A percentile compares a stretch with the other conserved stretches of the same genome.
phyloP scores from a whole-genome alignment of 2,113 vertebrate genomes.

The Chamaetylas fuelleborni region DNA sequence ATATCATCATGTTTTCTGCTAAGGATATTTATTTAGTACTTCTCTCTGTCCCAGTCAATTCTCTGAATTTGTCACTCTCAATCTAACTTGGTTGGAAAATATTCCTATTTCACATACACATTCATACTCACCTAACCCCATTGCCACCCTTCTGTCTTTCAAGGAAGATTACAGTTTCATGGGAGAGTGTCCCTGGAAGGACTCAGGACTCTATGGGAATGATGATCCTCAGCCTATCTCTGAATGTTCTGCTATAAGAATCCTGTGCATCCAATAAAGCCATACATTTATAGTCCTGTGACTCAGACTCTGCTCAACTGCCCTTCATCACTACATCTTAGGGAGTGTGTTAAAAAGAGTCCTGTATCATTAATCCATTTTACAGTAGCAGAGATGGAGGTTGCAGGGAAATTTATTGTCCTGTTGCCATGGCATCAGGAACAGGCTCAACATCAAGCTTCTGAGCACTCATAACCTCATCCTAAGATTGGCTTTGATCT shows the following conservation, averaged over 20 bases:
- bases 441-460: background rate
- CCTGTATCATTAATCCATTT: background rate
- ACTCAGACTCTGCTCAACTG: background rate
- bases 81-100: background rate
- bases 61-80: background rate
- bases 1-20: background rate
- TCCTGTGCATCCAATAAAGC: background rate
- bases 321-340: background rate
- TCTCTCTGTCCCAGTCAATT: background rate
- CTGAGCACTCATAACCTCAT: background rate
- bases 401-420: background rate
- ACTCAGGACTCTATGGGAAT: background rate
- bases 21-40: background rate
- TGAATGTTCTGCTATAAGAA: background rate
- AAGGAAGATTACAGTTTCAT: background rate
- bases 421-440: background rate
- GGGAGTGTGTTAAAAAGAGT: background rate
- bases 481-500: background rate
- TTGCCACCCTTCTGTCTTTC: background rate
- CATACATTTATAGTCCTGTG: background rate
- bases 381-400: background rate
- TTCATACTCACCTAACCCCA: fast-evolving
- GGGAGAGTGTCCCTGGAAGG: background rate
- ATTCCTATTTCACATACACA: background rate
- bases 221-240: background rate